Percentiles rank a stretch among this genome's conserved stretches.
Evolutionary conservation across 2,797 vertebrate genomes (phyloP).

Genomic region (Stomatorhinus walkeri): DNA sequence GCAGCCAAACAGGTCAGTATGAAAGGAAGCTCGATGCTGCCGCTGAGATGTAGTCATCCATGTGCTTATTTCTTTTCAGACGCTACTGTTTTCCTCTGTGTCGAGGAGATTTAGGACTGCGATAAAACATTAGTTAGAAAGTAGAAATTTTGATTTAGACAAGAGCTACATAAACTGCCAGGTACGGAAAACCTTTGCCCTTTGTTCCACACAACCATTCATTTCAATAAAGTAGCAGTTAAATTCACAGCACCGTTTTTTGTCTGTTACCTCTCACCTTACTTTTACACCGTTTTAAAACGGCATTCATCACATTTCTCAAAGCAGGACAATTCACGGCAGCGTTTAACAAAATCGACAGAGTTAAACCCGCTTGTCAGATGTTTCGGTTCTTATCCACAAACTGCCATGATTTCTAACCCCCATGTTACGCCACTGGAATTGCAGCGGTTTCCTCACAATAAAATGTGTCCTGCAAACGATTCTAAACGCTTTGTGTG

Average conservation of each 20-base stretch:
- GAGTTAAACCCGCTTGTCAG: neutral
- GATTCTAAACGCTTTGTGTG: neutral
- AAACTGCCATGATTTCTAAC: neutral
- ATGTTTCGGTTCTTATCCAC: neutral
- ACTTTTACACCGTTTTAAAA: neutral
- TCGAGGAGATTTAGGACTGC: neutral
- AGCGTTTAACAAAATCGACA: neutral
- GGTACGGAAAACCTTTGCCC: neutral
- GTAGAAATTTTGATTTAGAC: neutral
- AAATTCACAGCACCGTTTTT: neutral
- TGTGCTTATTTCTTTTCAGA: neutral
- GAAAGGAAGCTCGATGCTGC: slow-evolving; percentile 43
- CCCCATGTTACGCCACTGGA: neutral
- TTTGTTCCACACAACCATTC: neutral
- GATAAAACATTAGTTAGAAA: neutral
- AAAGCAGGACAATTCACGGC: neutral
- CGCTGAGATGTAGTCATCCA: neutral
- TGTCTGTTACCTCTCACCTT: neutral
- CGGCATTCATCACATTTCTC: neutral
- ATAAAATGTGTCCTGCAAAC: neutral
- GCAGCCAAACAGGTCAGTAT: slow-evolving; percentile 39
- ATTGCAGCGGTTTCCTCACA: neutral
- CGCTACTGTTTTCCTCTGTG: neutral
- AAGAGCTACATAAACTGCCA: neutral
- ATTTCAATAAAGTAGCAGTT: neutral